Evolutionary conservation across 2,113 vertebrate genomes (phyloP), one percentile per base, ranked within the genome.

Genomic region (Taurulus bubalis): DNA sequence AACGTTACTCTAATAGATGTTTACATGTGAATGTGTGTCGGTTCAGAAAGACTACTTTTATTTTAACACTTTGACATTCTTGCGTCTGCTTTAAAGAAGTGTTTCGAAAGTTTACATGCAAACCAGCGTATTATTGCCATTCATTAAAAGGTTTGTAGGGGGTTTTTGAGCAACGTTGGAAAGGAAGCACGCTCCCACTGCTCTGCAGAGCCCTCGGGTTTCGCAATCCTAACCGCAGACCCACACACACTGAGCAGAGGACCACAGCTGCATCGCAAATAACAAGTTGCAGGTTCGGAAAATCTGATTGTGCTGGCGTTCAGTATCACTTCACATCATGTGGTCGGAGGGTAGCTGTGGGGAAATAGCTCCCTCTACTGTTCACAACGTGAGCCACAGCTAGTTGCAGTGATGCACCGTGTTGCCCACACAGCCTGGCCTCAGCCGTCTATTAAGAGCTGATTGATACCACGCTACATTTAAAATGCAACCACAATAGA

Each of bases 291-390:
- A 58, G 26, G 3, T 45, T 24, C 15, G 16, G 26, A n/a, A 60
- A 67, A 28, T 34, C 6, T 45, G 30, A 63, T 4, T 22, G 58
- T 47, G 12, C 6, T 10, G 6, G 32, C 11, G 15, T 20, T 58
- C 7, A 9, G 66, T 9, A 24, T 70, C 4, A n/a, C 6, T 24
- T 45, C 8, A 60, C 14, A 24, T 9, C 24, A 24, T 22, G 32
- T 1, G 0, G 2, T 15, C 32, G 69, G 49, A 2, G 3, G 1
- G 16, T 3, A 77, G n/a, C 22, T 30, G 53, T 85, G 67, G 49
- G 75, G 53, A 86, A 84, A 80, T 28, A 58, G 68, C 84, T 16
- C 91, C 86, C 86, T 84, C 91, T 90, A 18, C 65, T 87, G 92
- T 9, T 6, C 24, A 68, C 2, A 28, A 7, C 12, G 12, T 34